Evolutionary conservation across 2,113 vertebrate species (phyloP).

Genomic region (Malurus elegans): DNA sequence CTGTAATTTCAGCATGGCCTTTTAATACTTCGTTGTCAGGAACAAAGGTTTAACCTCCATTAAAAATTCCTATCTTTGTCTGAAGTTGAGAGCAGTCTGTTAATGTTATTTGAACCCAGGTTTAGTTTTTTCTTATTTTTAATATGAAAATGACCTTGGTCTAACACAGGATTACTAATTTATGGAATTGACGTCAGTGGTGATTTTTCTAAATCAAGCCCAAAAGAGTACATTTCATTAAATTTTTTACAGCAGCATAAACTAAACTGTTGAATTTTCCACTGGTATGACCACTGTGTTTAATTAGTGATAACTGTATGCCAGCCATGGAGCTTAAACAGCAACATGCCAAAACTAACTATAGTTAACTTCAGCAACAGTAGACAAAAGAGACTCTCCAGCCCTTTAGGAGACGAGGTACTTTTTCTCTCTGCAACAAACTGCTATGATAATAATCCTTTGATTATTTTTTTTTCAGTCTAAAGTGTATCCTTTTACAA

Average conservation of each 20-base stretch:
- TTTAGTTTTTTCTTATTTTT: conserved; percentile 23
- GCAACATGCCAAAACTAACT: conserved; percentile 43
- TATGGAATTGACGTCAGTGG: conserved; percentile 51
- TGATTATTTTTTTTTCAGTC: background rate
- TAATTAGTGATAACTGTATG: conserved; percentile 44
- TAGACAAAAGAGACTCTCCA: conserved; percentile 45
- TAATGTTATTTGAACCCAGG: conserved; percentile 16
- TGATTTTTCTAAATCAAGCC: conserved; percentile 57
- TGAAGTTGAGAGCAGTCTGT: conserved; percentile 8
- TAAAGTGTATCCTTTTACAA: conserved; percentile 37
- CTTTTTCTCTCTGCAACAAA: conserved; percentile 23
- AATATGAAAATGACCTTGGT: conserved; percentile 49
- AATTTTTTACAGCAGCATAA: conserved; percentile 51
- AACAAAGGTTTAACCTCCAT: background rate
- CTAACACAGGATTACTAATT: conserved; percentile 61
- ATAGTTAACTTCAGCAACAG: conserved; percentile 1
- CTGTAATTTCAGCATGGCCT: background rate
- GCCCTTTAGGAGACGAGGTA: background rate
- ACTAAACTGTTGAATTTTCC: conserved; percentile 46
- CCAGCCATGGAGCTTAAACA: background rate
- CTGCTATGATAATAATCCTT: conserved; percentile 33
- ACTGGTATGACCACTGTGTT: conserved; percentile 37
- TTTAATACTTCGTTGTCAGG: background rate
- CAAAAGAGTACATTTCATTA: conserved; percentile 47
- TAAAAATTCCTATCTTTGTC: conserved; percentile 33